Percentiles rank a stretch among this genome's conserved stretches.
phyloP scores from a whole-genome alignment of 1,140 invertebrate genomes.

The Drosophila sproati region DNA sequence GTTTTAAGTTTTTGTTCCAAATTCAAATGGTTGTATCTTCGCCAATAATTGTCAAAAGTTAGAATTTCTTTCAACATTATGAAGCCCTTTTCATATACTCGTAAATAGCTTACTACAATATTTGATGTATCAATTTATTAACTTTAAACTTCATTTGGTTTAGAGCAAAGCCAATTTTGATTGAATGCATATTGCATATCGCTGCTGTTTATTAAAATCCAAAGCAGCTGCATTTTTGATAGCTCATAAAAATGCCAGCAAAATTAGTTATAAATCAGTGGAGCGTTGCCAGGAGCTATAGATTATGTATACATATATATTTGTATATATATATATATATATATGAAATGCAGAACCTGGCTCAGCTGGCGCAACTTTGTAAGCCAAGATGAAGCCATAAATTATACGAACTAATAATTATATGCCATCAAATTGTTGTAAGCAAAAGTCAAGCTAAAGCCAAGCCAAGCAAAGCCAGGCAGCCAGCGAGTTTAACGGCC shows the following conservation, averaged over 20 bases:
- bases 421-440: constrained; percentile 80
- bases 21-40: no score
- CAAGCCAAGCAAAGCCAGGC: constrained; percentile 36
- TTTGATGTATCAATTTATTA: background rate
- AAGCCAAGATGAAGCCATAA: constrained; percentile 75
- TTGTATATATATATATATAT: constrained; percentile 6
- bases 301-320: background rate
- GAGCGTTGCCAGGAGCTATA: constrained; percentile 3
- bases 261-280: constrained; percentile 79
- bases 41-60: no score
- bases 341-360: constrained; percentile 1
- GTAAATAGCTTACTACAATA: background rate
- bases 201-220: constrained; percentile 34
- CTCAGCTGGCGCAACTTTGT: constrained; percentile 61
- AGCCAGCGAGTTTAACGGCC: constrained; percentile 72
- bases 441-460: constrained; percentile 45
- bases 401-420: constrained; percentile 83
- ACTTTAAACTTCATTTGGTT: background rate
- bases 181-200: constrained; percentile 11
- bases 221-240: constrained; percentile 54
- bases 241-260: constrained; percentile 62
- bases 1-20: no score
- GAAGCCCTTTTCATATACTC: no score
- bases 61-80: no score
- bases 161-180: constrained; percentile 4